A percentile compares a stretch with the other conserved stretches of the same genome.
These are phyloP conservation scores for Hippolais icterina DNA, from an alignment of 2,113 vertebrate genomes.

Conservation along the genomic window DNA sequence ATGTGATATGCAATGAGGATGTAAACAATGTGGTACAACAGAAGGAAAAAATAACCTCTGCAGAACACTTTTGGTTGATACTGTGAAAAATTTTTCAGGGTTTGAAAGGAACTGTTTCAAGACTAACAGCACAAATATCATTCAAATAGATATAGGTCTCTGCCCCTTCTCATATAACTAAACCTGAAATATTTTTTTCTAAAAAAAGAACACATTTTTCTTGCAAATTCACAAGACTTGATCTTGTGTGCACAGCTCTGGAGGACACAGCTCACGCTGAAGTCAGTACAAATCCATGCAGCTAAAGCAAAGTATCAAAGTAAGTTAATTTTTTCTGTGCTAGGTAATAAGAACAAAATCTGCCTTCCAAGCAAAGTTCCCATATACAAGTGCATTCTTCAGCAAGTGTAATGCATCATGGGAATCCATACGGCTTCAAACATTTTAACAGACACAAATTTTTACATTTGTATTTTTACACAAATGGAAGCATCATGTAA, in stretches of 20 bases:
- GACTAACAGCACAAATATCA: background rate
- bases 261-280: background rate
- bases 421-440: constrained; percentile 3
- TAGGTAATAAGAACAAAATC: background rate
- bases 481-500: background rate
- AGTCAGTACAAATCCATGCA: background rate
- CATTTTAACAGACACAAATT: background rate
- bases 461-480: background rate
- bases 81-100: background rate
- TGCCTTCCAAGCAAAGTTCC: background rate
- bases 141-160: background rate
- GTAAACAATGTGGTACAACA: background rate
- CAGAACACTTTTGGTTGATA: background rate
- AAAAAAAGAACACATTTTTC: background rate
- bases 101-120: background rate
- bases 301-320: background rate
- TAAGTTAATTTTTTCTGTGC: background rate
- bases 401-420: background rate
- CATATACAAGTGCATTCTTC: background rate
- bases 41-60: background rate
- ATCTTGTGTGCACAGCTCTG: background rate
- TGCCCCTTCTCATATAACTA: background rate
- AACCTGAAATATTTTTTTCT: background rate
- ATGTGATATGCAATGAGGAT: background rate
- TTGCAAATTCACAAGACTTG: background rate